Conservation (phyloP, 2,888 invertebrate species). For the Scaptomyza tumidula region DNA sequence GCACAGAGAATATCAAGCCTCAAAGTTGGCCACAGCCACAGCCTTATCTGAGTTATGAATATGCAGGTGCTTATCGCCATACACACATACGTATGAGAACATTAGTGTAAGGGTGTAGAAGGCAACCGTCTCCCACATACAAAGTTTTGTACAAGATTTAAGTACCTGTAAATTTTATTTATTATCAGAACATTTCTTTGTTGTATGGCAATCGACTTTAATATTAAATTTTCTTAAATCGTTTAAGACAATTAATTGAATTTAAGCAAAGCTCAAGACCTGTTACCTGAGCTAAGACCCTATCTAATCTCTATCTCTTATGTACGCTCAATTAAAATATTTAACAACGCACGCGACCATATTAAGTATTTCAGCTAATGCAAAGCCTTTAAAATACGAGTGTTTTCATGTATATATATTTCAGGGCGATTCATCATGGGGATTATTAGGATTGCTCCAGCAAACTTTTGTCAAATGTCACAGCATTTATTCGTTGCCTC, state of each 20-base stretch:
- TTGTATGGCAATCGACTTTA: background rate
- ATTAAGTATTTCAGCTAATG: constrained; percentile 8
- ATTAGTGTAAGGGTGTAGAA: background rate
- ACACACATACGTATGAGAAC: background rate
- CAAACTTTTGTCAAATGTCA: constrained; percentile 16
- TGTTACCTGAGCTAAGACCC: constrained; percentile 12
- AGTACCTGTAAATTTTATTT: constrained; percentile 68
- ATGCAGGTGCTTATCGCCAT: constrained; percentile 76
- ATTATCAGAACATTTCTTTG: constrained; percentile 45
- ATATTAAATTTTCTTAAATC: background rate
- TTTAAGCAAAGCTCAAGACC: constrained; percentile 13
- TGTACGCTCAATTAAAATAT: constrained; percentile 65
- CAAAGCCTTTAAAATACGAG: constrained; percentile 37
- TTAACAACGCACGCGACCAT: constrained; percentile 32
- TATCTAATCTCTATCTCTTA: constrained; percentile 21
- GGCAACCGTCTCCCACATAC: background rate
- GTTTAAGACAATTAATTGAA: constrained; percentile 24
- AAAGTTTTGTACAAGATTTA: constrained; percentile 60
- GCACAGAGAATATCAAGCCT: constrained; percentile 45
- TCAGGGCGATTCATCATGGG: constrained; percentile 8
- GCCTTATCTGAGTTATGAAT: constrained; percentile 78
- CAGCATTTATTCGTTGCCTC: constrained; percentile 7
- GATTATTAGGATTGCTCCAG: constrained; percentile 15
- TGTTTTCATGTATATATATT: constrained; percentile 20
- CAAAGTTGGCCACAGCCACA: constrained; percentile 48